Base-by-base conservation (phyloP, 2,888 invertebrate species). In the Drosophila demipolita region DNA sequence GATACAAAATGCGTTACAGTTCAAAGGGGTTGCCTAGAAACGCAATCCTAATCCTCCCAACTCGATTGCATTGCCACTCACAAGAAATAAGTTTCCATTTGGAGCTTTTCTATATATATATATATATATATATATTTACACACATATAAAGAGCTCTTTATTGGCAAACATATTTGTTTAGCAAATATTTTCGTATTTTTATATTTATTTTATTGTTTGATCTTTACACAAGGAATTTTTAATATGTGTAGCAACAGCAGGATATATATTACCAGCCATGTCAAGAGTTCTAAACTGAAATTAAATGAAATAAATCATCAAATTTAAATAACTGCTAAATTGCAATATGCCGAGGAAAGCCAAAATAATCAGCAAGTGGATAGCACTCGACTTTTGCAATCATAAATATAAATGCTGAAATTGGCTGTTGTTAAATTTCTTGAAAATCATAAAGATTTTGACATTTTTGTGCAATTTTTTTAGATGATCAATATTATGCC, bases 141-240 rank as follows among this genome's bases (percentile, higher is more conserved):
- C 23, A 1, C 8, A 45, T 15, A 15, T 15, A 69, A 75, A 57
- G 72, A 61, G 55, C 57, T 70, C 57, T 77, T 78, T 87, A 84
- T 83, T 85, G 81, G 23, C 71, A 69, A 83, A 73, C 83, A 85
- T 85, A 85, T 85, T 85, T 85, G 75, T 76, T 74, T 68, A 73
- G 78, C 70, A 78, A 83, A 75, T 70, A 65, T 65, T 65, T 62
- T 50, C 35, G 65, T 20, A 75, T 66, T 40, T 73, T 50, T 66
- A 72, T 71, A 65, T 84, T 75, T 80, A 73, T 38, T 67, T 57
- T 53, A 64, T 66, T 80, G 67, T 76, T 84, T 76, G 78, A 78
- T 68, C 66, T 70, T 60, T 54, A 66, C 57, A 76, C 50, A 49
- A 62, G 63, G 66, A 63, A 75, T 82, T 87, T 84, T 80, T 80